Evolutionary conservation across 2,113 vertebrate species (phyloP), one percentile per base, ranked within the genome.

Genomic region (Pterocles gutturalis): DNA sequence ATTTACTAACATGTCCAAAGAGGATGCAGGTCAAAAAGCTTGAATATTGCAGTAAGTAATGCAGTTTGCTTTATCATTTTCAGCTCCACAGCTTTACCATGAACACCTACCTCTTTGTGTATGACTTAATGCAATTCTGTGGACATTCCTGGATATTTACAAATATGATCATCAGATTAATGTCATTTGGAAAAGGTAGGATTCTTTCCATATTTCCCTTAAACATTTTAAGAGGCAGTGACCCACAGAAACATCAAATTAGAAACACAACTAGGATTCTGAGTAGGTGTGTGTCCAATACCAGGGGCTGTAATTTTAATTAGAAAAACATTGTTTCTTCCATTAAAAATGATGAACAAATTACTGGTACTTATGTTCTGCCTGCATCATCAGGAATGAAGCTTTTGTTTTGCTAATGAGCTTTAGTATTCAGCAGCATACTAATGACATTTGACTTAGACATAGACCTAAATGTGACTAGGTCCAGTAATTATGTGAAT

Each of bases 101-200:
- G 97, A 98, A 98, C 45, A 95, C 29, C 25, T 99, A 99, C 92
- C 98, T 99, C 41, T 99, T 99, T 94, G 87, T 97, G 17, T 99
- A 99, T 87, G 99, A 99, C 94, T 97, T 99, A 94, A 94, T 99
- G 61, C 99, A 99, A 95, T 99, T 99, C 98, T 99, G 99, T 41
- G 99, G 99, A 72, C 99, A 99, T 97, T 99, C 99, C 8, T 99
- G 99, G 99, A 99, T 99, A 94, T 98, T 99, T 97, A 97, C 99
- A 9, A 99, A 99, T 76, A 99, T 99, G 98, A 98, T 98, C 36
- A 99, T 98, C 97, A 98, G 99, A 94, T 98, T 99, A 93, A 95
- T 99, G 89, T 99, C 98, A 21, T 99, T 99, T 98, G 99, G 99
- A 36, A 95, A 97, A 98, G 99, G 99, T 99, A 98, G 98, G 97